Evolutionary conservation across 2,888 invertebrate genomes (phyloP), one percentile per base, ranked within the genome.

Genomic region (Papilio demoleus): DNA sequence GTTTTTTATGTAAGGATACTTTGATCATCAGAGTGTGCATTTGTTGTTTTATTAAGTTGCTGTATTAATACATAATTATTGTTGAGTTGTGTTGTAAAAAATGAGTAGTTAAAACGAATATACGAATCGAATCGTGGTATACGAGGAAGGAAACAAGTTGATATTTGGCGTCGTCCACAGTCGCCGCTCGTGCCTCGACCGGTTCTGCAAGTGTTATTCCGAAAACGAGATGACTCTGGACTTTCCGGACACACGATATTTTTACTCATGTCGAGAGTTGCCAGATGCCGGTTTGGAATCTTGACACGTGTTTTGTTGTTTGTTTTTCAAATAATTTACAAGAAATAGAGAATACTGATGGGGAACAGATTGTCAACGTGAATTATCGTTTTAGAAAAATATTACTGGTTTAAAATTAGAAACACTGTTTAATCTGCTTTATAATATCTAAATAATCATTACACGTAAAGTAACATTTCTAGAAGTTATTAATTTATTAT

Each of bases 191-290:
- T 67, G 70, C 64, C 64, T 53, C 74, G 82, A 92, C 92, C 91
- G 92, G 92, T 92, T 88, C 79, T 79, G 81, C 91, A 89, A 92
- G 91, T 92, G 90, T 87, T 92, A 90, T 92, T 92, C 91, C 87
- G 86, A 88, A 87, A 88, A 87, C 89, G 80, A 88, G 89, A 90
- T 86, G 85, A 78, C 85, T 86, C 86, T 86, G 91, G 91, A 87
- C 90, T 92, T 90, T 90, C 92, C 91, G 88, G 89, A 83, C 82
- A 73, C 77, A 73, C 65, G 74, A 75, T 81, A 76, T 81, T 79
- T 77, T 79, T 81, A 76, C 75, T 75, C 72, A 70, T 76, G 78
- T 76, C 76, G 75, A 77, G 74, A 77, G 74, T 76, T 69, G 61
- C 69, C 65, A 69, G 74, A 76, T 65, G 61, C 56, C 65, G 65